Evolutionary conservation across 2,797 vertebrate genomes (phyloP), one percentile per base, ranked within the genome.

Genomic region (Zalophus californianus): DNA sequence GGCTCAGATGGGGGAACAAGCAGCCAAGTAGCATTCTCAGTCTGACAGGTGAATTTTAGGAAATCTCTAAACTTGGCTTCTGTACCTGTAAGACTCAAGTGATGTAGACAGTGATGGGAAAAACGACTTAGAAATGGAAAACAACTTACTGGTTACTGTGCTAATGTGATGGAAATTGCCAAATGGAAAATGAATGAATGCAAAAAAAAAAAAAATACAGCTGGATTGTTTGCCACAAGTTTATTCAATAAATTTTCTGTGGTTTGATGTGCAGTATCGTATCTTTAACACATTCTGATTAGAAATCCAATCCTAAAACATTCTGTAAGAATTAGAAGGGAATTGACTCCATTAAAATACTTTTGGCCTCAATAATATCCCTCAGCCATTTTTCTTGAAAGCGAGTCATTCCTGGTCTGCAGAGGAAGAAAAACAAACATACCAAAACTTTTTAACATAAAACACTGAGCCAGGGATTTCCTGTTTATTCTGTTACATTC

Each of bases 311-410:
- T 94, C 68, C 58, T 86, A 72, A 83, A 75, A 90, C 73, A 70
- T 94, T 84, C 54, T 62, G 18, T 66, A 94, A 62, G 41, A 79
- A 48, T 75, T 98, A 96, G 90, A 95, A 97, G 75, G 73, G 10
- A 7, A 98, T 79, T 16, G 96, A 97, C 58, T 98, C 88, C 66
- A 94, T 87, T 94, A 98, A 86, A 7, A 10, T 73, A 32, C 94
- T 44, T 97, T 99, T 99, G 97, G 97, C 98, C 95, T 99, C 98
- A 91, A 97, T 97, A 1, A 99, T 95, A 52, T 99, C 98, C 80
- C 98, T 98, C 89, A 98, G 98, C 98, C 98, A 98, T 64, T 98
- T 98, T 96, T 99, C 98, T 98, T 98, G 98, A 97, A 99, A 98
- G 50, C 89, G 97, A 94, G 89, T 96, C 52, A 79, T 62, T 91